These are phyloP conservation scores for Sthenelais limicola DNA, from an alignment of 2,888 invertebrate genomes.

Conservation along the genomic window DNA sequence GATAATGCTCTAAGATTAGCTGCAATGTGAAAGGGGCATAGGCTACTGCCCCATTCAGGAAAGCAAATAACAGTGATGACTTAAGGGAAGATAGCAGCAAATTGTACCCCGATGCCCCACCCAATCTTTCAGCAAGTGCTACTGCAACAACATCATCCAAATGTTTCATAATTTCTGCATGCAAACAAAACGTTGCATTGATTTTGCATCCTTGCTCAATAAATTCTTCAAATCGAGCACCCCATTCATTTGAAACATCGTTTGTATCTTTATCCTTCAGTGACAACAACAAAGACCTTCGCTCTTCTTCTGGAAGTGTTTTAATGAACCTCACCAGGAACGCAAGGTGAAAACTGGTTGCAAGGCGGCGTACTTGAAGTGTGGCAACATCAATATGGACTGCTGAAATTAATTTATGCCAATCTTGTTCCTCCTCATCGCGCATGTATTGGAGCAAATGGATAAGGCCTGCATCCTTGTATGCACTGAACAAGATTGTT, in stretches of 20 bases:
- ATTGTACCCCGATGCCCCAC: conserved; percentile 45
- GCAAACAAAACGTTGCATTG: conserved; percentile 45
- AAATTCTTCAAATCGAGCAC: not conserved
- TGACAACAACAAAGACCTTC: not conserved
- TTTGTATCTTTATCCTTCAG: not conserved
- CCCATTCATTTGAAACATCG: not conserved
- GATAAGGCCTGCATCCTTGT: conserved; percentile 14
- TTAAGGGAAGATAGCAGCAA: conserved; percentile 49
- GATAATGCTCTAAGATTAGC: conserved; percentile 43
- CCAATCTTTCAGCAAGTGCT: conserved; percentile 47
- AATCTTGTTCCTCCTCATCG: conserved; percentile 23
- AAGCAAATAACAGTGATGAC: conserved; percentile 47
- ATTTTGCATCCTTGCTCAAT: not conserved
- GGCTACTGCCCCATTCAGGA: conserved; percentile 50
- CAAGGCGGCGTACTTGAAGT: conserved; percentile 15
- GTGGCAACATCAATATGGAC: conserved; percentile 3
- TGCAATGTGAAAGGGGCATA: conserved; percentile 47
- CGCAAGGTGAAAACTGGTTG: conserved; percentile 24
- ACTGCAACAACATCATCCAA: conserved; percentile 50
- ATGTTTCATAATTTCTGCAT: conserved; percentile 49
- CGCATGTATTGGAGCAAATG: conserved; percentile 8
- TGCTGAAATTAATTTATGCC: conserved; percentile 1
- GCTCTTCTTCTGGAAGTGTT: not conserved
- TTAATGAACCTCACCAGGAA: conserved; percentile 1
- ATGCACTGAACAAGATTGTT: conserved; percentile 16